Base-by-base conservation (phyloP, 2,888 invertebrate genomes). In the Drosophila flavopinicola region DNA sequence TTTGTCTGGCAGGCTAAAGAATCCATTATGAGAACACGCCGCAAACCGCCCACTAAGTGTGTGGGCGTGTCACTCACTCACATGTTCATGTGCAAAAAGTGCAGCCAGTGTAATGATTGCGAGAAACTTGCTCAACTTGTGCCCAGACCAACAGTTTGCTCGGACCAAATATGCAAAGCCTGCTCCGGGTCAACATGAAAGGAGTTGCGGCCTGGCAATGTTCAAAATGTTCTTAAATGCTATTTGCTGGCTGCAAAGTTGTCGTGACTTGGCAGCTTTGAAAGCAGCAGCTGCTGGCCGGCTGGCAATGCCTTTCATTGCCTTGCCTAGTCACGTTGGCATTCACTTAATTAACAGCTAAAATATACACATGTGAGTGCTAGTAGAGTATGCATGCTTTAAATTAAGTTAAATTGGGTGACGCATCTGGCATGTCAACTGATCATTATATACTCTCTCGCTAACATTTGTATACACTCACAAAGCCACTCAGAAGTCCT, bases 21-120 rank as follows among this genome's bases (percentile, higher is more conserved):
- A 80, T 70, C 80, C 87, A 80, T 80, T 80, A 80, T 82, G 83
- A 87, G 82, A 75, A 85, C 85, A 80, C 57, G 48, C 76, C 75
- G 66, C 75, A 73, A 44, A 10, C 76, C 59, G 61, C 80, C 83
- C 83, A 80, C 85, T 78, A 80, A 80, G 83, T 82, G 78, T 78
- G 83, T 75, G 71, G 87, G 85, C 66, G 87, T 85, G 83, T 66
- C 85, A 47, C 54, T 49, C 65, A 30, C 38, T 49, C 65, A 30
- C 33, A 48, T 39, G 32, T 0, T 48, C 49, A 52, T 37, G 51
- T 52, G 58, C 45, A 61, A 65, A 60, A 75, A 72, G 53, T 71
- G 64, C 76, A 75, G 83, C 39, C 54, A 60, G 56, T 42, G 32
- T 66, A 84, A 64, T 63, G 82, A 84, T 80, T 74, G 65, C 57